phyloP scores from a whole-genome alignment of 2,888 invertebrate species.

The Smittia aterrima region DNA sequence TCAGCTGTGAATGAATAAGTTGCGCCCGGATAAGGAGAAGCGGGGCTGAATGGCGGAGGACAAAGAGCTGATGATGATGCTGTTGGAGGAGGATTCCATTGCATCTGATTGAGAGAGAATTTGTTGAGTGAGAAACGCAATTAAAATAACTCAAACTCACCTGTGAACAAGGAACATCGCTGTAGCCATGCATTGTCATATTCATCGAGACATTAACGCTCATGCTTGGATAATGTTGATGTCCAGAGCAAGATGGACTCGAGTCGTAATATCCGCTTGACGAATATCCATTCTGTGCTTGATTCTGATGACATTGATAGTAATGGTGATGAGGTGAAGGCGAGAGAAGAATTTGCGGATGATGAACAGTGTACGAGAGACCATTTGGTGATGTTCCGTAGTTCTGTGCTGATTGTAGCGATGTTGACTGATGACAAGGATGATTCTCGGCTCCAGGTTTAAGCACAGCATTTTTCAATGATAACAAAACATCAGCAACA shows the following conservation, averaged over 20 bases:
- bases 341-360: constrained; percentile 65
- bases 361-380: constrained; percentile 57
- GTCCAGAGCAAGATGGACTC: constrained; percentile 46
- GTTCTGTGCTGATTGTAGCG: constrained; percentile 44
- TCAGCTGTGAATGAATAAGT: constrained; percentile 84
- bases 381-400: constrained; percentile 52
- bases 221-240: constrained; percentile 66
- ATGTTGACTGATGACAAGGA: constrained; percentile 56
- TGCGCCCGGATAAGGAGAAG: constrained; percentile 64
- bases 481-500: constrained; percentile 84
- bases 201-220: constrained; percentile 58
- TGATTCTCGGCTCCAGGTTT: constrained; percentile 63
- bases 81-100: constrained; percentile 71
- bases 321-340: constrained; percentile 54
- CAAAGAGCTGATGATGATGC: constrained; percentile 61
- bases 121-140: no score
- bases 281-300: constrained; percentile 44
- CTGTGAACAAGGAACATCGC: constrained; percentile 64
- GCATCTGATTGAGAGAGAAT: constrained; percentile 57
- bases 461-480: constrained; percentile 83
- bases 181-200: constrained; percentile 89
- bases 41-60: constrained; percentile 66
- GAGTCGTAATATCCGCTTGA: constrained; percentile 50
- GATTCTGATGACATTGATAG: constrained; percentile 44
- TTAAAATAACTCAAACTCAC: constrained; percentile 50